Evolutionary conservation across 2,797 vertebrate species (phyloP).

Genomic region (Brotula barbata): DNA sequence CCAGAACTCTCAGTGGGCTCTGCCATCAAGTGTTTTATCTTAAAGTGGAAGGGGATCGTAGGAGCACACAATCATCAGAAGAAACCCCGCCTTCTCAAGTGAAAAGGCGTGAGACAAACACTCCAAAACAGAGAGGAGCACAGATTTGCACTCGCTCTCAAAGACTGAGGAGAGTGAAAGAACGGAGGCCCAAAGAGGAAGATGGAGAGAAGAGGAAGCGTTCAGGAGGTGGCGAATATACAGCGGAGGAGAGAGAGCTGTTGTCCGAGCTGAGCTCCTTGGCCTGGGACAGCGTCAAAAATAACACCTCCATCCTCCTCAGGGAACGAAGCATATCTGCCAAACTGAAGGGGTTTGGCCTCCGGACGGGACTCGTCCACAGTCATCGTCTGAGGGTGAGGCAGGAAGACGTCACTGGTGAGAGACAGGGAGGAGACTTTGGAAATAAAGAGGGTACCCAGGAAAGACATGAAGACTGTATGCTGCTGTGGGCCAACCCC

Average conservation of each 20-base stretch:
- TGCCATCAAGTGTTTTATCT: constrained; percentile 77
- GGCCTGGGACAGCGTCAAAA: constrained; percentile 85
- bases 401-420: neutral
- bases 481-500: constrained; percentile 78
- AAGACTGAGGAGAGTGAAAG: constrained; percentile 4
- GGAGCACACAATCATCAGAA: neutral
- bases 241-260: constrained; percentile 37
- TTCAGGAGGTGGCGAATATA: neutral
- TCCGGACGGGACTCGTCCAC: constrained; percentile 71
- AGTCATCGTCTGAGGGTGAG: constrained; percentile 39
- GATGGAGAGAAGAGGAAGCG: neutral
- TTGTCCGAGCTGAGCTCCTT: constrained; percentile 73
- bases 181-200: neutral
- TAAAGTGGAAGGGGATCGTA: constrained; percentile 46
- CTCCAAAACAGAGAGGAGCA: neutral
- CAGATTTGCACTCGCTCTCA: neutral
- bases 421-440: constrained; percentile 33
- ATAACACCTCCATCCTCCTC: constrained; percentile 67
- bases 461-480: constrained; percentile 23
- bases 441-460: neutral
- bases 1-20: constrained; percentile 84
- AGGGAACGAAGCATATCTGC: constrained; percentile 42
- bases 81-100: neutral
- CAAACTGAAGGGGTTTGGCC: constrained; percentile 74
- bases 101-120: neutral